Percentiles rank a stretch among this genome's conserved stretches.
These are phyloP conservation scores for Macaria liturata DNA, from an alignment of 2,888 invertebrate species.

Conservation along the genomic window DNA sequence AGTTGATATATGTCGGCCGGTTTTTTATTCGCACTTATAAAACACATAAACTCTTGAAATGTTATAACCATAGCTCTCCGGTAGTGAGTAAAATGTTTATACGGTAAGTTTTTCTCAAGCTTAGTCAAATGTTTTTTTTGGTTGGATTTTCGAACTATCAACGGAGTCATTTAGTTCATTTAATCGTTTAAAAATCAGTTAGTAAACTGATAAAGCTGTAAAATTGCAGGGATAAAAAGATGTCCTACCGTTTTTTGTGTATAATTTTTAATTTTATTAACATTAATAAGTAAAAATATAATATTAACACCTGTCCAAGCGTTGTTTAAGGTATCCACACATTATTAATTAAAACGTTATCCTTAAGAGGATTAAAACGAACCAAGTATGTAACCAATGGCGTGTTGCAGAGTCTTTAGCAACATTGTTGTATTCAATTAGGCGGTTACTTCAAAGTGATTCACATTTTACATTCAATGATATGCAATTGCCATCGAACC, in stretches of 20 bases:
- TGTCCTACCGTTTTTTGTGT: too few relatives aligned
- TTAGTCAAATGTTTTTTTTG: conserved; percentile 1
- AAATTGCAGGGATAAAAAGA: too few relatives aligned
- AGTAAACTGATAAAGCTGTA: too few relatives aligned
- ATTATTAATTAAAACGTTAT: conserved; percentile 51
- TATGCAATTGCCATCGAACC: conserved; percentile 27
- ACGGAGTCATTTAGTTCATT: too few relatives aligned
- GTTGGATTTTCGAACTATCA: too few relatives aligned
- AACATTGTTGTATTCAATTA: conserved; percentile 68
- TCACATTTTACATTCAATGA: conserved; percentile 39
- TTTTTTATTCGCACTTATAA: conserved; percentile 28
- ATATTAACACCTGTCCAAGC: too few relatives aligned
- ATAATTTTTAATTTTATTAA: too few relatives aligned
- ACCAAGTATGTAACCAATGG: conserved; percentile 35
- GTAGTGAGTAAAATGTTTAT: conserved; percentile 7
- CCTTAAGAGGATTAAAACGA: conserved; percentile 38
- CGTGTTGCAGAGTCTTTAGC: conserved; percentile 43
- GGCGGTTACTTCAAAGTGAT: conserved; percentile 56
- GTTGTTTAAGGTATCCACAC: too few relatives aligned
- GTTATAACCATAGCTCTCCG: conserved; percentile 10
- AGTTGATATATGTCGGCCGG: conserved; percentile 27
- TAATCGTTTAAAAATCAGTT: too few relatives aligned
- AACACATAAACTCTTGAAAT: conserved; percentile 22
- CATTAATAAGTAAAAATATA: too few relatives aligned
- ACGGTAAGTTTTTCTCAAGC: conserved; percentile 10